Conservation (phyloP, 2,888 invertebrate species). For the Ferdinandea cuprea region DNA sequence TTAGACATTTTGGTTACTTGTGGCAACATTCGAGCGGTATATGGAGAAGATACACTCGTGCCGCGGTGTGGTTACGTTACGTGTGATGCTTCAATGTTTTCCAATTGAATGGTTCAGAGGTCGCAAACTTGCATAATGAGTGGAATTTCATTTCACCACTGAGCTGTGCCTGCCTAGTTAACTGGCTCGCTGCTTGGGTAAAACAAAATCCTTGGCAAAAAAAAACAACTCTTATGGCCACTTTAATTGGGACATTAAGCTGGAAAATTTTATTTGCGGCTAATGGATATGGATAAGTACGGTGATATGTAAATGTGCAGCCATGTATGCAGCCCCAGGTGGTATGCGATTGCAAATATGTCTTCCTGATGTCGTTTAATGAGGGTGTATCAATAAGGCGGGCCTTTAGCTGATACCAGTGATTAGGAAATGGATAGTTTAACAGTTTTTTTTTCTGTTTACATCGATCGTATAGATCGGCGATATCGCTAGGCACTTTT, state of each 20-base stretch:
- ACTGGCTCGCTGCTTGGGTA: not conserved
- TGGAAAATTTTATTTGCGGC: slow-evolving; percentile 2
- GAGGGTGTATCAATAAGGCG: slow-evolving; percentile 7
- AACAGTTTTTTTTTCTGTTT: too few species aligned
- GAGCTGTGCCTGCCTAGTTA: too few species aligned
- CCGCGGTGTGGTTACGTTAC: not conserved
- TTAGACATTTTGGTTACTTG: slow-evolving; percentile 32
- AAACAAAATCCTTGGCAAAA: slow-evolving; percentile 20
- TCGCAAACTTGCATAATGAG: slow-evolving; percentile 38
- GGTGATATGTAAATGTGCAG: slow-evolving; percentile 24
- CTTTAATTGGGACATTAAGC: slow-evolving; percentile 28
- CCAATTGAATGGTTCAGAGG: slow-evolving; percentile 35
- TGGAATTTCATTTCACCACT: not conserved
- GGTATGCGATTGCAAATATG: not conserved
- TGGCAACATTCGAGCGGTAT: slow-evolving; percentile 14
- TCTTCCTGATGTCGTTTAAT: slow-evolving; percentile 37
- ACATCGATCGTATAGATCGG: not conserved
- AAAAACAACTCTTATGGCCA: not conserved
- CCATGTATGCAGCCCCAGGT: not conserved
- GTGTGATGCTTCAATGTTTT: slow-evolving; percentile 16
- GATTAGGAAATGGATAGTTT: slow-evolving; percentile 16
- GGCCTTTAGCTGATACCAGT: slow-evolving; percentile 4
- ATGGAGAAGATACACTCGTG: not conserved
- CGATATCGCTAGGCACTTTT: not conserved
- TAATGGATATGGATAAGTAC: not conserved